phyloP scores from a whole-genome alignment of 1,140 invertebrate genomes.

The Cecropterus lyciades region DNA sequence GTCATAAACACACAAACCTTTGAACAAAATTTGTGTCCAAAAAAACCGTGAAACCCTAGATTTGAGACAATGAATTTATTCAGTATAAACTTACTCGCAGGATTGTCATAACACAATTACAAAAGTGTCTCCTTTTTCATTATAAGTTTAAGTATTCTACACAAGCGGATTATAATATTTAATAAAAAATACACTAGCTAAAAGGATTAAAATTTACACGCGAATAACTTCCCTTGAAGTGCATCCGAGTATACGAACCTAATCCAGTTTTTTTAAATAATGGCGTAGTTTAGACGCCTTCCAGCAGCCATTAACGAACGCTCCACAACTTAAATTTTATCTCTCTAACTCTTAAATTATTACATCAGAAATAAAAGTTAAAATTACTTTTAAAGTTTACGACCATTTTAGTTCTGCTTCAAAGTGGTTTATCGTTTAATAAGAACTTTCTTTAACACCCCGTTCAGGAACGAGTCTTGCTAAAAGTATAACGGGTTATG shows the following conservation, averaged over 20 bases:
- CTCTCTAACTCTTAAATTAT: no score
- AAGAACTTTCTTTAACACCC: neutral
- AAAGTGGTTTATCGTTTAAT: neutral
- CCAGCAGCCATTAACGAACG: neutral
- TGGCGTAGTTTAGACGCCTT: conserved; percentile 2
- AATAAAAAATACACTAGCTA: neutral
- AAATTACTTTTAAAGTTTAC: conserved; percentile 8
- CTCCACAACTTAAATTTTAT: neutral
- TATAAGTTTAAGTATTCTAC: no score
- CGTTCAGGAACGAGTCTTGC: neutral
- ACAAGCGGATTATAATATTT: no score
- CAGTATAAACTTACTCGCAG: no score
- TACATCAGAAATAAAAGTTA: conserved; percentile 1
- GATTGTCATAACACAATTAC: no score
- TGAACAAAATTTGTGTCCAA: no score
- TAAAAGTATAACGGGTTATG: no score
- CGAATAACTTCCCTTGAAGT: neutral
- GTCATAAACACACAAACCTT: no score
- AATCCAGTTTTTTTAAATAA: conserved; percentile 5
- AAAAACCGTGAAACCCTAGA: no score
- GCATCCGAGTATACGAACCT: neutral
- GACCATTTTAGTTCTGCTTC: neutral
- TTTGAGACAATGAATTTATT: no score
- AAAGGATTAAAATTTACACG: neutral
- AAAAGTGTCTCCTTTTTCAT: no score